Base-by-base conservation (phyloP, 2,797 vertebrate genomes). In the Karalla daura region DNA sequence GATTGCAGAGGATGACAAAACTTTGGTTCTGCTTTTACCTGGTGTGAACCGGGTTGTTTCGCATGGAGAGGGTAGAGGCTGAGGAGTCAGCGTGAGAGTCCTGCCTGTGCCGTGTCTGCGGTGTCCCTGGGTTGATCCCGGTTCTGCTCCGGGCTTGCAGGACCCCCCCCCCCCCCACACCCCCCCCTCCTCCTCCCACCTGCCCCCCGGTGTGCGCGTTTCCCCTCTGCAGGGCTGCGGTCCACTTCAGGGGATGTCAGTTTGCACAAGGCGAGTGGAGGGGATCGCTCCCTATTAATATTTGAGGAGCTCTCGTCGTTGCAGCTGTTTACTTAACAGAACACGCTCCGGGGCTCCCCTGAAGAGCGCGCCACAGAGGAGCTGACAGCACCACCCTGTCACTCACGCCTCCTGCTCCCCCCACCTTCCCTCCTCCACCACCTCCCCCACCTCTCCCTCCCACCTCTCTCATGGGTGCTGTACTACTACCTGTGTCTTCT, bases 251-350 rank as follows among this genome's bases (percentile, higher is more conserved):
- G 71, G 70, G 50, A 41, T 8, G 78, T 73, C 70, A 61, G 63
- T 59, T 69, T 67, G 81, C 85, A 76, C 68, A 44, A 62, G 67
- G 59, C 21, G 36, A 63, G 67, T 39, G 59, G 69, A 72, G 78
- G 81, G 78, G 85, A 86, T 87, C 58, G 50, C 73, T 74, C 24
- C 51, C 59, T 68, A 89, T 94, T 88, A 90, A 93, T 93, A 93
- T 93, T 93, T 91, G 74, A 92, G 83, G 45, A 88, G 82, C 76
- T 88, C 75, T 88, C 60, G 53, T 78, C 18, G 76, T 77, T 86
- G 90, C 84, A 80, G 88, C 87, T 91, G 90, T 93, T 92, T 92
- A 88, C 88, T 91, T 89, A 91, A 87, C 89, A 86, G 86, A 90
- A 90, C 85, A 84, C 64, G 77, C 90, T 88, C 53, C 15, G 40